Evolutionary conservation across 2,888 invertebrate genomes (phyloP).

Genomic region (Phyto melanocephala): DNA sequence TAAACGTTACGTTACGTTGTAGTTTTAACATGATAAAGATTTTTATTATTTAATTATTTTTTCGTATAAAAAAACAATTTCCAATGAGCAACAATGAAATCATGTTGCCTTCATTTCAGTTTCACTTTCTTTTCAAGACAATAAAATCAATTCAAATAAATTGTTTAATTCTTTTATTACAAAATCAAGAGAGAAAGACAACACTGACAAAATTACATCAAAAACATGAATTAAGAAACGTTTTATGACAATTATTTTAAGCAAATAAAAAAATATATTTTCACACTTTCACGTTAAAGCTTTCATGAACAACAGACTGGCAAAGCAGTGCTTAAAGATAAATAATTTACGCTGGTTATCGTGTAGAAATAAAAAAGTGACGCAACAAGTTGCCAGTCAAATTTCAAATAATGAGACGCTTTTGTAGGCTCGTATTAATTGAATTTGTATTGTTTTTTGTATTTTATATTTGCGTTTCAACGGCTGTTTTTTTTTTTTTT

Average conservation of each 20-base stretch:
- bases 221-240: not conserved
- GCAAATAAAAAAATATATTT: not conserved
- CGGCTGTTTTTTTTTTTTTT: not conserved
- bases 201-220: not conserved
- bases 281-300: not conserved
- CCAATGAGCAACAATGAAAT: not conserved
- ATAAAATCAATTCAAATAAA: not conserved
- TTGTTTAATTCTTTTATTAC: not conserved
- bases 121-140: not conserved
- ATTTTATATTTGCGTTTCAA: not conserved
- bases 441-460: not conserved
- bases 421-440: not conserved
- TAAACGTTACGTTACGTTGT: too few relatives aligned
- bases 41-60: too few relatives aligned
- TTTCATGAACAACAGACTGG: not conserved
- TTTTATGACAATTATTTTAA: not conserved
- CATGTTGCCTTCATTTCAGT: not conserved
- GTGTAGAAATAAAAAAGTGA: not conserved
- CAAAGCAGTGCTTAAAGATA: not conserved
- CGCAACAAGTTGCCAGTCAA: slow-evolving; percentile 44
- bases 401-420: slow-evolving; percentile 46
- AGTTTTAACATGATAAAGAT: too few relatives aligned
- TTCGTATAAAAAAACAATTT: too few relatives aligned
- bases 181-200: not conserved
- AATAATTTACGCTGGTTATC: not conserved